These are phyloP conservation scores for Erythrocebus patas DNA, from an alignment of 2,113 vertebrate genomes.

Conservation along the genomic window DNA sequence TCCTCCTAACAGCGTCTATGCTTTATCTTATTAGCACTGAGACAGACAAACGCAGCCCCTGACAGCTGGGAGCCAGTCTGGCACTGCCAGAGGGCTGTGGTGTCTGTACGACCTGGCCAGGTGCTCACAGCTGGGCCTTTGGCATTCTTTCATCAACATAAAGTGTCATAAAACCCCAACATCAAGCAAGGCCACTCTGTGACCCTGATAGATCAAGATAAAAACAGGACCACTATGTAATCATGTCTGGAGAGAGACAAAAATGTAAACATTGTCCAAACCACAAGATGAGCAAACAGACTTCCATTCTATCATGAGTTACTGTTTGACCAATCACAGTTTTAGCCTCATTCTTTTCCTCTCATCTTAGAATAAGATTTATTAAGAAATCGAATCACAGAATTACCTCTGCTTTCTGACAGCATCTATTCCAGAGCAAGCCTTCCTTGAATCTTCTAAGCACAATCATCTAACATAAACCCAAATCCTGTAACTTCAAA, in stretches of 20 bases:
- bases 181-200: background rate
- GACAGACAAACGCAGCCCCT: background rate
- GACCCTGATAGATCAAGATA: background rate
- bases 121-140: accelerated
- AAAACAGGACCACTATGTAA: background rate
- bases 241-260: background rate
- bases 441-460: background rate
- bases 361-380: background rate
- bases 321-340: background rate
- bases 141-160: background rate
- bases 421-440: background rate
- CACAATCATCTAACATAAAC: background rate
- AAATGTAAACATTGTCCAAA: background rate
- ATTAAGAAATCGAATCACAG: background rate
- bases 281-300: background rate
- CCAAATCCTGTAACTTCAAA: background rate
- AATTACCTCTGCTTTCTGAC: background rate
- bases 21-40: background rate
- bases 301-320: accelerated
- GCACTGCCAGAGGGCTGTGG: accelerated
- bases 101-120: background rate
- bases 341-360: background rate
- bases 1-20: no score
- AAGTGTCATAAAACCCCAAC: background rate
- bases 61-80: background rate